These are phyloP conservation scores for Urosaurus nigricauda DNA, from an alignment of 2,797 vertebrate genomes.

Conservation along the genomic window DNA sequence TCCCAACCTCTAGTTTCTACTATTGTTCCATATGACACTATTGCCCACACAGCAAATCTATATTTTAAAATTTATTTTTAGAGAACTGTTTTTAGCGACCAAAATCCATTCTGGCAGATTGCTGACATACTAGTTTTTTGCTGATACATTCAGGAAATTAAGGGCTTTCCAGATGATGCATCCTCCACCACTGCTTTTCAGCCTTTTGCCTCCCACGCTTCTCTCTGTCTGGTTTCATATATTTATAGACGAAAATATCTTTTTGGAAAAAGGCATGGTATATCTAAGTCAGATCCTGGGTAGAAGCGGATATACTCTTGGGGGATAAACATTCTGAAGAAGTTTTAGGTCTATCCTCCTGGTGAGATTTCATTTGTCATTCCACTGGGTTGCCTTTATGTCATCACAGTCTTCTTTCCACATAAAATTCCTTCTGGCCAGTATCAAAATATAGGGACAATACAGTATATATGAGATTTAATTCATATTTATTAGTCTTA, in stretches of 20 bases:
- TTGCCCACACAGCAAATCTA: constrained; percentile 48
- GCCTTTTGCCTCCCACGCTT: constrained; percentile 35
- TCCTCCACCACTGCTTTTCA: constrained; percentile 28
- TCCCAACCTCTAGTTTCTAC: constrained; percentile 28
- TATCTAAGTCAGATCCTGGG: constrained; percentile 16
- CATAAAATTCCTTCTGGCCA: constrained; percentile 56
- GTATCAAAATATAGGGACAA: constrained; percentile 55
- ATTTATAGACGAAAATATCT: constrained; percentile 56
- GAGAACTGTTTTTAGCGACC: constrained; percentile 72
- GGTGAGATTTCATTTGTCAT: background rate
- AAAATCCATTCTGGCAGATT: constrained; percentile 73
- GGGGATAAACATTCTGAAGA: background rate
- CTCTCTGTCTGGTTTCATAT: constrained; percentile 41
- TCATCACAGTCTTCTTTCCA: constrained; percentile 41
- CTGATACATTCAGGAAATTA: constrained; percentile 75
- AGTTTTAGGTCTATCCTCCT: background rate
- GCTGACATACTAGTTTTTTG: constrained; percentile 74
- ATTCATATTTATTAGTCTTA: constrained; percentile 48
- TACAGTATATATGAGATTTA: constrained; percentile 58
- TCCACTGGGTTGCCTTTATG: constrained; percentile 60
- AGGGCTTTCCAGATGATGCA: constrained; percentile 58
- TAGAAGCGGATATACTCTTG: constrained; percentile 15
- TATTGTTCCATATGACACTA: constrained; percentile 62
- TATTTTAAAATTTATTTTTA: constrained; percentile 60
- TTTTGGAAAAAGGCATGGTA: constrained; percentile 34